Base-by-base conservation (phyloP, 2,888 invertebrate genomes). In the Hirtodrosophila confusa region DNA sequence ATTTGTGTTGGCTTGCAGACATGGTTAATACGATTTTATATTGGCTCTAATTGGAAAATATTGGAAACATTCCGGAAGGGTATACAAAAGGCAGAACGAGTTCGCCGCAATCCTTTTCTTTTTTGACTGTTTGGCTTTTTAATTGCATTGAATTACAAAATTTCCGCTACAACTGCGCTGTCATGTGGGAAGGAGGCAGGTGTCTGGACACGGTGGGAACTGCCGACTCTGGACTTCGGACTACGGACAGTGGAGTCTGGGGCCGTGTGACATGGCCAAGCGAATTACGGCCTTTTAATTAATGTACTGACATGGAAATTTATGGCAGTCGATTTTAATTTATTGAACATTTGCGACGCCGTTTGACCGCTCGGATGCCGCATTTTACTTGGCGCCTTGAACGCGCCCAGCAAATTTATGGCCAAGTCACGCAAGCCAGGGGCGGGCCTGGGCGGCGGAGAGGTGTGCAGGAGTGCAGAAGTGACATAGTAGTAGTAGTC, bases 271-370 rank as follows among this genome's bases (percentile, higher is more conserved):
- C 77, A 72, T 63, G 69, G 63, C 54, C 74, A 49, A 69, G 75
- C 83, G 78, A 85, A 83, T 88, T 80, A 86, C 77, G 73, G 78
- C 78, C 78, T 88, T 89, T 89, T 89, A 89, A 89, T 87, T 89
- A 88, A 87, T 87, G 88, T 86, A 86, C 71, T 84, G 84, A 88
- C 89, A 84, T 76, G 75, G 62, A 79, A 88, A 87, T 87, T 87
- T 88, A 89, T 89, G 85, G 84, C 84, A 86, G 66, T 76, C 82
- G 79, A 89, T 86, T 79, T 79, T 73, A 86, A 89, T 87, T 88
- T 88, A 89, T 88, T 79, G 88, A 71, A 76, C 76, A 69, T 80
- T 84, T 58, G 77, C 60, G 53, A 37, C 44, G 47, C 54, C 44
- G 44, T 67, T 67, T 45, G 27, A 44, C 55, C 55, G 47, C 27